phyloP scores from a whole-genome alignment of 2,797 vertebrate species.

The Delichon dasypus region DNA sequence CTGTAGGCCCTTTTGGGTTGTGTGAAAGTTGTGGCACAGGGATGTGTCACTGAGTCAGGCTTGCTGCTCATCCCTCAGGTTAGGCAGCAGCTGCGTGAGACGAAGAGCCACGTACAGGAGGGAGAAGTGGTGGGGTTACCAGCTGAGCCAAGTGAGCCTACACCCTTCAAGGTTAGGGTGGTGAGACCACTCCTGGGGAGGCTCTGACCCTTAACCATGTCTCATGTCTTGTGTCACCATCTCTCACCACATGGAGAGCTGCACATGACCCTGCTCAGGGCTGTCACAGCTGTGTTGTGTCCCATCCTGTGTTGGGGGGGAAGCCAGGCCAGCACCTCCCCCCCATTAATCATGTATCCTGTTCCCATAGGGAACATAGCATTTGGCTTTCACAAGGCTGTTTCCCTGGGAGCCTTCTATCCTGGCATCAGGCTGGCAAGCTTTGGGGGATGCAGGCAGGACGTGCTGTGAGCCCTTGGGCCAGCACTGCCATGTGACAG shows the following conservation, averaged over 20 bases:
- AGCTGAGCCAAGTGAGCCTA: conserved; percentile 74
- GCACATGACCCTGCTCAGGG: background rate
- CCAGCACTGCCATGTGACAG: fast-evolving
- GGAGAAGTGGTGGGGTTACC: conserved; percentile 67
- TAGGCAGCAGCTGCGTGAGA: conserved; percentile 86
- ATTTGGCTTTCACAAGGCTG: background rate
- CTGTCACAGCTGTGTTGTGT: background rate
- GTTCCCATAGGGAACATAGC: fast-evolving
- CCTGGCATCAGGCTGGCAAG: background rate
- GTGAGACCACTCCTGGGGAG: conserved; percentile 9
- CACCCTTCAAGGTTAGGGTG: conserved; percentile 80
- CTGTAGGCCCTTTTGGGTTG: background rate
- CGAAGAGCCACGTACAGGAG: conserved; percentile 77
- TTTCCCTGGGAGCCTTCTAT: background rate
- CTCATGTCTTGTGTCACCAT: background rate
- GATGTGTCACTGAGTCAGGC: conserved; percentile 57
- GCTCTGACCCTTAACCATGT: background rate
- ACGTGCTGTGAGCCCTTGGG: background rate
- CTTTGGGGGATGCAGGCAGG: background rate
- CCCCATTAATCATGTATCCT: background rate
- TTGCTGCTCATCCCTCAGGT: conserved; percentile 82
- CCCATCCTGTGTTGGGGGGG: background rate
- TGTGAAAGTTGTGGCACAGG: fast-evolving
- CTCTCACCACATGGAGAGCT: background rate
- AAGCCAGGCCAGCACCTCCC: background rate